phyloP scores from a whole-genome alignment of 2,113 vertebrate species.

The Neogale vison region DNA sequence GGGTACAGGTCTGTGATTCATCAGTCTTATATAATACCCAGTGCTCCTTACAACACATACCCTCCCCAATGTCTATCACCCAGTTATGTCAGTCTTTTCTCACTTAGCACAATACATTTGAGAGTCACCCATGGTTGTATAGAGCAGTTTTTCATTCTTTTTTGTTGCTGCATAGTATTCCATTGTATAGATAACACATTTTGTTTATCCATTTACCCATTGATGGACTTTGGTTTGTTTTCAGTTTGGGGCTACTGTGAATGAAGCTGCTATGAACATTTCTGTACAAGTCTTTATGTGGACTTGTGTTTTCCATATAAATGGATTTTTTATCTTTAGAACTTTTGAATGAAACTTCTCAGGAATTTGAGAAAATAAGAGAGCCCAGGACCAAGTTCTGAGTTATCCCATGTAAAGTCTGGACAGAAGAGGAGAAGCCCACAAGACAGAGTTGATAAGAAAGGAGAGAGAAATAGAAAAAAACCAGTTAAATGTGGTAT shows the following conservation, averaged over 20 bases:
- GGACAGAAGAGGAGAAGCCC: neutral
- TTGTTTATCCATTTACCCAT: neutral
- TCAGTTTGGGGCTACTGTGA: neutral
- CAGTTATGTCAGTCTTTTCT: neutral
- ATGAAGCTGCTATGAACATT: neutral
- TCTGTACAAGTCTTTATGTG: neutral
- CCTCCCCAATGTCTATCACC: neutral
- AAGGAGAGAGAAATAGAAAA: neutral
- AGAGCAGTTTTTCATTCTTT: neutral
- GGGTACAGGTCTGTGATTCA: neutral
- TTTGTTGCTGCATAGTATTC: neutral
- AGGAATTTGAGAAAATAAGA: slow-evolving; percentile 29
- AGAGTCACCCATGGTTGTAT: neutral
- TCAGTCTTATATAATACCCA: neutral
- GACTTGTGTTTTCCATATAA: neutral
- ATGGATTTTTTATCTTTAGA: neutral
- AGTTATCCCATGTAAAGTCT: neutral
- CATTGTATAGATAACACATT: neutral
- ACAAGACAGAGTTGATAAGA: neutral
- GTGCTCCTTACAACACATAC: neutral
- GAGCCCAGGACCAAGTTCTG: neutral
- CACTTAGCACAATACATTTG: neutral
- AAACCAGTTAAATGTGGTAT: neutral
- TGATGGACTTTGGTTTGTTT: neutral
- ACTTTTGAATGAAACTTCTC: neutral